These are phyloP conservation scores for Phoxinus dragarum DNA, from an alignment of 2,797 vertebrate species.

Conservation along the genomic window DNA sequence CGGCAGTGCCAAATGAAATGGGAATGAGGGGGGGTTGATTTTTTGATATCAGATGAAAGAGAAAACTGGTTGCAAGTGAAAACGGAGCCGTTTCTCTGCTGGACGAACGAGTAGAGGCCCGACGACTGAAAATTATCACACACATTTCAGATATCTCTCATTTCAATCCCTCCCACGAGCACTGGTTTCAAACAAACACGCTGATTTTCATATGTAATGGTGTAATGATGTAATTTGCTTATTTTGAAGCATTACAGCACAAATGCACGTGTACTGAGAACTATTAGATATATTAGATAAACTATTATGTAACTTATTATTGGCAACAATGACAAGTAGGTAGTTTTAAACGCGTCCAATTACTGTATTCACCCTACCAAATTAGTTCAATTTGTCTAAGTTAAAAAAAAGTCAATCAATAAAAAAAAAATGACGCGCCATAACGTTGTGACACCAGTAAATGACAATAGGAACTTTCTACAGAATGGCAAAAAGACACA, in stretches of 20 bases:
- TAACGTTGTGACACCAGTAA: neutral
- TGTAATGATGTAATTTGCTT: neutral
- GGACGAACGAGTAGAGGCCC: conserved; percentile 44
- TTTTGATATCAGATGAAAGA: conserved; percentile 61
- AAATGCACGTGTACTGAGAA: neutral
- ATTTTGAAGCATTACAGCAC: neutral
- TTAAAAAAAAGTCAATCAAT: neutral
- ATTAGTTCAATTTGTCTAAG: neutral
- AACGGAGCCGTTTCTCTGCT: conserved; percentile 39
- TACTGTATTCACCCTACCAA: neutral
- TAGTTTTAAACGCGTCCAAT: neutral
- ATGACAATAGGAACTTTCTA: neutral
- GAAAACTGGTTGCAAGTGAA: conserved; percentile 52
- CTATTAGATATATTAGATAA: neutral
- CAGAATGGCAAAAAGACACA: neutral
- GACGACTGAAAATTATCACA: conserved; percentile 38
- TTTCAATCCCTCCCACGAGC: conserved; percentile 32
- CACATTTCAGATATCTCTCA: conserved; percentile 46
- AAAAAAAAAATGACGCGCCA: rapidly evolving
- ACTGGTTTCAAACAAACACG: conserved; percentile 7
- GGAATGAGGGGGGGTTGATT: conserved; percentile 32
- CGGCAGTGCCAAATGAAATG: conserved; percentile 46
- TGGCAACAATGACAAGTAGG: neutral
- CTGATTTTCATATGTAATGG: conserved; percentile 6
- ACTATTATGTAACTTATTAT: neutral